Percentiles rank a stretch among this genome's conserved stretches.
Conservation (phyloP, 2,797 vertebrate genomes). For the Florisuga fusca region DNA sequence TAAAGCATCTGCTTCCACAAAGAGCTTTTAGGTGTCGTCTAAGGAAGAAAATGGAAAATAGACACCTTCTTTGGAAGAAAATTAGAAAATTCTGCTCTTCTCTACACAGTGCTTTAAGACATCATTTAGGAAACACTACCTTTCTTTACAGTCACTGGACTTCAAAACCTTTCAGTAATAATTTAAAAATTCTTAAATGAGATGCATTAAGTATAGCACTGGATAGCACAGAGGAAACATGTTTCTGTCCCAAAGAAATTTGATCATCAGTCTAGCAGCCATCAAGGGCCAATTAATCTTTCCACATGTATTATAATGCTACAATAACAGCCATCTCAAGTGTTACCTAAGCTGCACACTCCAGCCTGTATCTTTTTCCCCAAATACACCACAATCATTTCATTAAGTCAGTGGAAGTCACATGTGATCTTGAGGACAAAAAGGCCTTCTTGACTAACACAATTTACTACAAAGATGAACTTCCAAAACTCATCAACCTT, state of each 20-base stretch:
- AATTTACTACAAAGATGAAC: neutral
- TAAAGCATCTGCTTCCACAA: neutral
- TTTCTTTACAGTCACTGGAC: neutral
- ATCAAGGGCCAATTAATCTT: neutral
- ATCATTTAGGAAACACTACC: neutral
- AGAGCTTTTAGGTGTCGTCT: neutral
- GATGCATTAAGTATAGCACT: neutral
- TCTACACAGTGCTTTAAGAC: neutral
- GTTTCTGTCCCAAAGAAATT: neutral
- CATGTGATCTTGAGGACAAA: neutral
- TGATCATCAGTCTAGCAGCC: neutral
- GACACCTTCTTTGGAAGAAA: neutral
- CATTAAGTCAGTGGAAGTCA: neutral
- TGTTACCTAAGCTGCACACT: neutral
- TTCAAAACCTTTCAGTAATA: neutral
- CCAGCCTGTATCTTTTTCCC: neutral
- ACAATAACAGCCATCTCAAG: neutral
- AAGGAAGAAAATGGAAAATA: neutral
- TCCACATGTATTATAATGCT: accelerated
- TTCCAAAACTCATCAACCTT: neutral
- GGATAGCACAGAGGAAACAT: neutral
- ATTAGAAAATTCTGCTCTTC: neutral
- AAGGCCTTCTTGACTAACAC: neutral
- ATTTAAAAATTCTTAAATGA: neutral
- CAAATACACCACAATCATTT: accelerated